Conservation (phyloP, 2,888 invertebrate species). For the Bugulina stolonifera region DNA sequence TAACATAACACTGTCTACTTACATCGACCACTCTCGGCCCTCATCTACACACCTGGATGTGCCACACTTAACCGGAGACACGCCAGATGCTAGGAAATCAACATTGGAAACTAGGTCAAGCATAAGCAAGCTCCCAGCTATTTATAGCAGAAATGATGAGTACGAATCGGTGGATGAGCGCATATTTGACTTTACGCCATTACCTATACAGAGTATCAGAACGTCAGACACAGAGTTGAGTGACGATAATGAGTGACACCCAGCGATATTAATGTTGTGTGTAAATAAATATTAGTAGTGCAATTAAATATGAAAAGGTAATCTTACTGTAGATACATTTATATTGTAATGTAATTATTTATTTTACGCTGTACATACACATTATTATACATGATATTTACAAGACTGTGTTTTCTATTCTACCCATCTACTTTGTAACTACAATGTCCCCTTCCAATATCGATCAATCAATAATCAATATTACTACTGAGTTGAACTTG, state of each 20-base stretch:
- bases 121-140: constrained; percentile 14
- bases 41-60: neutral
- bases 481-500: too few relatives aligned
- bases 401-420: too few relatives aligned
- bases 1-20: neutral
- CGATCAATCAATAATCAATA: too few relatives aligned
- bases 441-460: too few relatives aligned
- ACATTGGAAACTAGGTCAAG: neutral
- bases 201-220: constrained; percentile 15
- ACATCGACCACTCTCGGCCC: constrained; percentile 10
- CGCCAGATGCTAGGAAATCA: neutral
- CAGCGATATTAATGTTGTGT: too few relatives aligned
- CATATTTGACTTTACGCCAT: neutral
- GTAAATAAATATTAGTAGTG: too few relatives aligned
- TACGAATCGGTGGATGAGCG: constrained; percentile 4
- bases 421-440: too few relatives aligned
- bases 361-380: too few relatives aligned
- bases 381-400: too few relatives aligned
- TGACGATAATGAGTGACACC: neutral
- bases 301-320: too few relatives aligned
- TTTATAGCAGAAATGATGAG: constrained; percentile 19
- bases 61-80: neutral
- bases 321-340: too few relatives aligned
- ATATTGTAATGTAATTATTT: too few relatives aligned
- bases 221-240: neutral